Base-by-base conservation (phyloP, 2,797 vertebrate species). In the Chaenodraco wilsoni region DNA sequence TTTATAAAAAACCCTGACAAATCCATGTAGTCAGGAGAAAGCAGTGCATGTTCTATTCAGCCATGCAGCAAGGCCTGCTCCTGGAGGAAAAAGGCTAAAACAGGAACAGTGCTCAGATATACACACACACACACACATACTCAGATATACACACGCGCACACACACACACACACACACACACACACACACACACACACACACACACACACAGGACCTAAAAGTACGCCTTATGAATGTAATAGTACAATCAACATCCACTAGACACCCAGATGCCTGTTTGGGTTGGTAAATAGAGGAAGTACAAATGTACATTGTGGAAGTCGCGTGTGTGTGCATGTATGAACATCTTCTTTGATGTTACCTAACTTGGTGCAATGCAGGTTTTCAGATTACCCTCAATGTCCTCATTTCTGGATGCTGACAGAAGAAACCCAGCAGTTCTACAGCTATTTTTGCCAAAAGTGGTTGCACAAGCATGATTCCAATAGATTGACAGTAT, bases 1-100 rank as follows among this genome's bases (percentile, higher is more conserved):
- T 95, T 95, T 94, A 91, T 95, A 93, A 92, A 88, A 84, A 76
- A 66, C 84, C 82, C 91, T 94, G 92, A 94, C 92, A 93, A 94
- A 95, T 93, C 84, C 67, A 78, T 92, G 85, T 83, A 92, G 92
- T 93, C 93, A 93, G 90, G 88, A 84, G 87, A 88, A 92, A 89
- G 88, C 86, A 73, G 86, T 83, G 86, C 91, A 86, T 91, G 92
- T 93, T 88, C 87, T 85, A 77, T 84, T 90, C 91, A 90, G 81
- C 84, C 91, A 91, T 88, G 90, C 90, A 92, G 92, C 85, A 74
- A 74, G 70, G 78, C 73, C 40, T 43, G 67, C 78, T 91, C 86
- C 88, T 87, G 81, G 76, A 91, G 89, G 85, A 84, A 56, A 41
- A 16, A 46, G 40, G 70, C 89, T 91, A 89, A 93, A 87, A 91